Conservation (phyloP, 2,113 vertebrate species). For the Larimichthys crocea region DNA sequence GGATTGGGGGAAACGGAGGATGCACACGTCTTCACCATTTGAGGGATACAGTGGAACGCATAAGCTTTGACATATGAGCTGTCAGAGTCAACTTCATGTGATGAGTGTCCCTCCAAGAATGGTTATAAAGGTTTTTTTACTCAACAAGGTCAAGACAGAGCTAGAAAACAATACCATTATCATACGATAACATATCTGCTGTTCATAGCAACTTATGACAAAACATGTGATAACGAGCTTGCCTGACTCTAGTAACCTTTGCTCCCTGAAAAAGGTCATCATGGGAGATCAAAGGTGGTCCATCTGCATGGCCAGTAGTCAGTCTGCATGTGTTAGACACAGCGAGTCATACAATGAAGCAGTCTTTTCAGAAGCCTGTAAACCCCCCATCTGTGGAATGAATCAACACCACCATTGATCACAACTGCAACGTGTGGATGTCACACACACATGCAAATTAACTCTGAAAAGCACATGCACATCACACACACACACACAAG, state of each 20-base stretch:
- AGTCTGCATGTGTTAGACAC: slow-evolving; percentile 38
- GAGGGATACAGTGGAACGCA: slow-evolving; percentile 9
- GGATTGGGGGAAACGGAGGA: background rate
- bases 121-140: background rate
- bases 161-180: background rate
- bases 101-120: slow-evolving; percentile 13
- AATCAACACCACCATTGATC: slow-evolving; percentile 45
- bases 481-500: background rate
- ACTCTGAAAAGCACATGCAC: slow-evolving; percentile 34
- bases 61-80: slow-evolving; percentile 11
- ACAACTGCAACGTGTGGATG: slow-evolving; percentile 28
- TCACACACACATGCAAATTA: slow-evolving; percentile 10
- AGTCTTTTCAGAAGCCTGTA: slow-evolving; percentile 34
- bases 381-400: slow-evolving; percentile 39
- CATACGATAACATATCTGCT: slow-evolving; percentile 30
- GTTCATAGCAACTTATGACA: background rate
- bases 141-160: background rate
- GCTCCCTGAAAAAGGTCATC: slow-evolving; percentile 23
- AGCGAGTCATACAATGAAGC: slow-evolving; percentile 36
- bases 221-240: slow-evolving; percentile 17
- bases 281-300: slow-evolving; percentile 40
- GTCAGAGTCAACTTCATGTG: slow-evolving; percentile 1
- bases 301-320: slow-evolving; percentile 39
- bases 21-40: background rate
- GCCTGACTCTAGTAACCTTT: slow-evolving; percentile 37